Evolutionary conservation across 2,888 invertebrate genomes (phyloP), one percentile per base, ranked within the genome.

Genomic region (Eupeodes luniger): DNA sequence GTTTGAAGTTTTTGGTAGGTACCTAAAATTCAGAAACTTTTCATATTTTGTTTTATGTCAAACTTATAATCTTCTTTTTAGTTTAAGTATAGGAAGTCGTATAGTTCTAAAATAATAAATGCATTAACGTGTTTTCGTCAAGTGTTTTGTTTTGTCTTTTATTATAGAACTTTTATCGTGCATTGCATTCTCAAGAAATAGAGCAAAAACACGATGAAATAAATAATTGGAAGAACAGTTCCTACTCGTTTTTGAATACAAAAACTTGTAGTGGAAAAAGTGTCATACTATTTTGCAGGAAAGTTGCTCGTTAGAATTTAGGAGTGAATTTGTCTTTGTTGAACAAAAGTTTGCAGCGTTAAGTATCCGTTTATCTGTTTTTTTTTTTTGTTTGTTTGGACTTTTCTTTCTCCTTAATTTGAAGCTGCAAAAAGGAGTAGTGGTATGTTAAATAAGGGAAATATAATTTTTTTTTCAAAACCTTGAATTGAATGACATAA

Each of bases 101-200:
- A 81, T 77, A 81, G 81, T 59, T 82, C 40, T 62, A 47, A 34
- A 55, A 64, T 78, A 77, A 85, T 78, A 77, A 85, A 82, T 81
- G 77, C 77, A 85, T 74, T 72, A 85, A 76, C 72, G 66, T 81
- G 77, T 85, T 62, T 85, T 53, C 36, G 76, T 72, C 59, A 57
- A 77, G 19, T 81, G 72, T 67, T 70, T 49, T 19, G 7, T 51
- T 55, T 59, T 47, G 14, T 19, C 16, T 34, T n/a, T n/a, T 47
- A 4, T 67, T 11, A 74, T 55, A 5, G n/a, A 19, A 34, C 10
- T 51, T 62, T 64, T 49, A 64, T 66, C n/a, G 44, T 44, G 57
- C n/a, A 53, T 34, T 69, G 4, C 75, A 47, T 14, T 40, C 55
- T 27, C 10, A 9, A 27, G 11, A 12, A 61, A 3, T 49, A 19